Base-by-base conservation (phyloP, 2,888 invertebrate species). In the Melanchra persicariae region DNA sequence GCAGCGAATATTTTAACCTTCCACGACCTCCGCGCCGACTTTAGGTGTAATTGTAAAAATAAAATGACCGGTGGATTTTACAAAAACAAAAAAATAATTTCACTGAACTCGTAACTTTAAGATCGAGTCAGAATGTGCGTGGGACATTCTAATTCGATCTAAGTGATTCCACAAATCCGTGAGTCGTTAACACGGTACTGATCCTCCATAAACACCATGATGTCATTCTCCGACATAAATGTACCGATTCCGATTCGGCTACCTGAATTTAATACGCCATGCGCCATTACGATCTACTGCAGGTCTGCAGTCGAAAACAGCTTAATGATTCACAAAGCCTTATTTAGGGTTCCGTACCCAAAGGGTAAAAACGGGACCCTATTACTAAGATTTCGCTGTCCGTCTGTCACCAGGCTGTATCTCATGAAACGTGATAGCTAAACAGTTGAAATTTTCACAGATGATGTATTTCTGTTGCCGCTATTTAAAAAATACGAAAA, bases 281-380 rank as follows among this genome's bases (percentile, higher is more conserved):
- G 69, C 49, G 66, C 64, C 68, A 73, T 81, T 81, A 75, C 69
- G 63, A 75, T 72, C 63, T 62, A 65, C 78, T 62, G 61, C 70
- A 62, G 68, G 54, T 60, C 78, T 62, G 61, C 70, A 62, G 68
- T 57, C 62, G 64, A 75, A 84, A 82, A 82, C 74, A 80, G 79
- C 65, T 61, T 64, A 47, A 79, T 79, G 83, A 85, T 76, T 83
- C 82, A 84, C 81, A 77, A n/a, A 67, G 64, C 77, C 72, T 85
- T n/a, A n/a, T n/a, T n/a, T n/a, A n/a, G n/a, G n/a, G n/a, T n/a
- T n/a, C n/a, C n/a, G n/a, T n/a, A n/a, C n/a, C n/a, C n/a, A n/a
- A n/a, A n/a, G n/a, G n/a, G n/a, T n/a, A n/a, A n/a, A n/a, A n/a
- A n/a, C n/a, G n/a, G n/a, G n/a, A n/a, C n/a, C n/a, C n/a, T n/a